A percentile compares a stretch with the other conserved stretches of the same genome.
Conservation (phyloP, 2,113 vertebrate species). For the Mobula birostris region DNA sequence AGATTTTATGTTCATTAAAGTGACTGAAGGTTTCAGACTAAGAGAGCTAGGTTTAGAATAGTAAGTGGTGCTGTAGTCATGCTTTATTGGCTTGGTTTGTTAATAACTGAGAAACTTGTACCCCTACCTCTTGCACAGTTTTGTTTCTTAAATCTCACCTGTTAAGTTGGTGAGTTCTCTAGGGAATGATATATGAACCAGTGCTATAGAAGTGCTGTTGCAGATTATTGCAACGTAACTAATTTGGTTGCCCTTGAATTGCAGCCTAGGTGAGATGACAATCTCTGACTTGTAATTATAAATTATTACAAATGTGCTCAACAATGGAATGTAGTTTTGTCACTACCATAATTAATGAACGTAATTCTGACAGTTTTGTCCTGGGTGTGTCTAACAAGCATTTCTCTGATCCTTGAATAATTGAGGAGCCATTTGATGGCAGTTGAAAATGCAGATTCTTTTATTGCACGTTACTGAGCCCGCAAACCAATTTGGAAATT, state of each 20-base stretch:
- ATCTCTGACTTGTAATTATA: not conserved
- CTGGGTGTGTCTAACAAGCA: not conserved
- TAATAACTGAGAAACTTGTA: slow-evolving; percentile 11
- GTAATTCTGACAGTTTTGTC: not conserved
- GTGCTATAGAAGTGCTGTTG: not conserved
- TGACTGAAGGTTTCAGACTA: not conserved
- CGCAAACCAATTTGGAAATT: not conserved
- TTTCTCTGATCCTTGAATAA: not conserved
- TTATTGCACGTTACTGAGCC: slow-evolving; percentile 3
- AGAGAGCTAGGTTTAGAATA: not conserved
- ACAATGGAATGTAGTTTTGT: not conserved
- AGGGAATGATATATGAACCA: not conserved
- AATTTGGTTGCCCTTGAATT: slow-evolving; percentile 21
- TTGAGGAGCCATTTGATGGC: not conserved
- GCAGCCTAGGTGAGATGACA: not conserved
- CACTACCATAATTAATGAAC: not conserved
- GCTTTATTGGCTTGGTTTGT: not conserved
- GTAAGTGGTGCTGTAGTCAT: not conserved
- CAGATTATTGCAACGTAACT: not conserved
- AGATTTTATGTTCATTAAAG: slow-evolving; percentile 1
- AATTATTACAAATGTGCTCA: slow-evolving; percentile 8
- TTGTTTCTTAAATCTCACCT: slow-evolving; percentile 5
- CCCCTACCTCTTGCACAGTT: not conserved
- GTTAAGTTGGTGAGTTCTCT: not conserved
- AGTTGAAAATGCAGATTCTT: not conserved